Evolutionary conservation across 2,113 vertebrate genomes (phyloP), one percentile per base, ranked within the genome.

Genomic region (Pelecanoides urinatrix): DNA sequence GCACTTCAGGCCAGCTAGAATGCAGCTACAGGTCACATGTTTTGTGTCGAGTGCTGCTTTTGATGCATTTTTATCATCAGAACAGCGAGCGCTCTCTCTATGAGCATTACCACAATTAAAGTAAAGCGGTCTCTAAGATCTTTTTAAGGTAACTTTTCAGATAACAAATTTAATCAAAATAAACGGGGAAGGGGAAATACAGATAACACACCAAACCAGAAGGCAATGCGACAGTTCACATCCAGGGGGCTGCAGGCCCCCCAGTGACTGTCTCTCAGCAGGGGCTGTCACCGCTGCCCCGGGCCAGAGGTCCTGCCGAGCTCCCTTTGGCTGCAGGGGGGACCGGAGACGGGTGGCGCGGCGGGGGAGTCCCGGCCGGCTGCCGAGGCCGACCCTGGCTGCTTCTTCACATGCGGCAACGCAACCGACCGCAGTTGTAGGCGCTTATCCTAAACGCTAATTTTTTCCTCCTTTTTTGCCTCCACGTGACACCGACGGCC

Each of bases 1-100:
- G 16, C 16, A 4, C 26, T 7, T 49, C 20, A 25, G 42, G n/a
- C 26, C 67, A 44, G n/a, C 18, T 8, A 10, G 12, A 26, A 34
- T 0, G 2, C 45, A 19, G 15, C 29, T 3, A 26, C 0, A 22
- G 18, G 11, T 38, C n/a, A 21, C 1, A 0, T 1, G 5, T 34
- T 56, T 7, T 7, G 6, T 8, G 30, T 8, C 8, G 0, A 23
- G 26, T 0, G 1, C n/a, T 2, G 14, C 0, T 36, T 84, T 42
- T 22, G 45, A n/a, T 17, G 6, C 11, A 3, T 6, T 70, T 56
- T 8, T 40, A 11, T 10, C 55, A 44, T 2, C 42, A n/a, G 7
- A 68, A 16, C 55, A 50, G 38, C 8, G 6, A 58, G 20, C 1
- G 3, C 52, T 22, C n/a, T 11, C 52, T 6, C 12, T 2, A 1